Percentiles rank a stretch among this genome's conserved stretches.
phyloP scores from a whole-genome alignment of 2,797 vertebrate species.

The Melanotaenia boesemani region DNA sequence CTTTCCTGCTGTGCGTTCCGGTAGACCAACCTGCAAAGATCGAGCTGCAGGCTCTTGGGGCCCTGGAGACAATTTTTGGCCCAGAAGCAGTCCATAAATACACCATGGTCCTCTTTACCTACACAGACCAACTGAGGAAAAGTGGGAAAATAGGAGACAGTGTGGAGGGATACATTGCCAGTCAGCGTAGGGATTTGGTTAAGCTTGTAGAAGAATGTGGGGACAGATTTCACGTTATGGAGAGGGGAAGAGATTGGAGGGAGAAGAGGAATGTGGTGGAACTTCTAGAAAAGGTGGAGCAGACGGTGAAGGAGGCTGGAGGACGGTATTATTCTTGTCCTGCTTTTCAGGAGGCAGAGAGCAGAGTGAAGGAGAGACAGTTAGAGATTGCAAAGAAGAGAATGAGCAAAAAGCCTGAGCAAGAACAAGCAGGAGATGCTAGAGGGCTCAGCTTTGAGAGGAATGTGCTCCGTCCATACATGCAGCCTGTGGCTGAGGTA shows the following conservation, averaged over 20 bases:
- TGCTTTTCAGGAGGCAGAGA: conserved; percentile 75
- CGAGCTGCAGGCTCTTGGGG: conserved; percentile 67
- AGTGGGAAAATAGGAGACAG: conserved; percentile 38
- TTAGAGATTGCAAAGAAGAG: conserved; percentile 59
- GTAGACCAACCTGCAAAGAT: conserved; percentile 75
- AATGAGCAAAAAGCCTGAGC: conserved; percentile 26
- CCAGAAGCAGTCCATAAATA: conserved; percentile 56
- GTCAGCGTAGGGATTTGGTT: conserved; percentile 75
- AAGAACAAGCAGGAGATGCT: conserved; percentile 9
- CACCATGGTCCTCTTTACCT: conserved; percentile 81
- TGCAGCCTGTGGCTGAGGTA: conserved; percentile 74
- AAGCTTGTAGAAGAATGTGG: conserved; percentile 82
- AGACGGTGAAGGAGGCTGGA: conserved; percentile 76
- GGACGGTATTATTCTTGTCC: conserved; percentile 73
- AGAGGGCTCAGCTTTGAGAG: conserved; percentile 35
- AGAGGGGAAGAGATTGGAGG: conserved; percentile 22
- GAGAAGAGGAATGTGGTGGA: conserved; percentile 50
- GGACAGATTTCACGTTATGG: conserved; percentile 82
- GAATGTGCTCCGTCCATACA: conserved; percentile 29
- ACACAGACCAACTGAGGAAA: conserved; percentile 66
- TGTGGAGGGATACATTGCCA: conserved; percentile 78
- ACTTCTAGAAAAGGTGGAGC: conserved; percentile 83
- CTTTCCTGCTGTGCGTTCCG: conserved; percentile 83
- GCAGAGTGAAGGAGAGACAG: conserved; percentile 73
- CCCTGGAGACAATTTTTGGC: conserved; percentile 75